Evolutionary conservation across 2,113 vertebrate genomes (phyloP).

Genomic region (Indicator maculatus): DNA sequence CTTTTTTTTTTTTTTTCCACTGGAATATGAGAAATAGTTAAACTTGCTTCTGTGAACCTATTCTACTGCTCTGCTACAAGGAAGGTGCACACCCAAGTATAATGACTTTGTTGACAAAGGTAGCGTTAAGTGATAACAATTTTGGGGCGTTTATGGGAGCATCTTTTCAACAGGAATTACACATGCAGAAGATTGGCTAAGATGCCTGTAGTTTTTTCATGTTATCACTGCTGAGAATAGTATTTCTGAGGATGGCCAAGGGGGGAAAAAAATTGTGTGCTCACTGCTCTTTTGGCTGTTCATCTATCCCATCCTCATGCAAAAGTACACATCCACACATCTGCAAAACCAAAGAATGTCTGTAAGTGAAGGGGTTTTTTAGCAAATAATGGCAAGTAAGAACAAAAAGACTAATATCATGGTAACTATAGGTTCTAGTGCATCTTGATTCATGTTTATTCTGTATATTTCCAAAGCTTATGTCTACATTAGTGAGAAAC

Average conservation of each 20-base stretch:
- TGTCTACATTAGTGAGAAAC: background rate
- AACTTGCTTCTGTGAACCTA: background rate
- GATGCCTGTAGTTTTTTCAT: background rate
- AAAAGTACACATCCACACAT: background rate
- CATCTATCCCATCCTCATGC: background rate
- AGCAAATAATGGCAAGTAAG: background rate
- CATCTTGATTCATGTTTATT: background rate
- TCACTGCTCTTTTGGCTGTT: background rate
- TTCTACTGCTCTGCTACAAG: background rate
- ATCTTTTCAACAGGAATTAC: background rate
- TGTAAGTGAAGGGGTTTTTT: background rate
- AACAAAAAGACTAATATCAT: background rate
- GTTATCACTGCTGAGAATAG: background rate
- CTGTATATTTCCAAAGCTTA: background rate
- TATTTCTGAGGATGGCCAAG: background rate
- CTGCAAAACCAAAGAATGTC: background rate
- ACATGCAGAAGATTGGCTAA: background rate
- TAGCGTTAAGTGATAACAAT: background rate
- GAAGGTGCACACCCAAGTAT: background rate
- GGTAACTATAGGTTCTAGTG: background rate
- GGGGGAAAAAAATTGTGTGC: background rate
- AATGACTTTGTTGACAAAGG: background rate
- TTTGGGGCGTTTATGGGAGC: background rate
- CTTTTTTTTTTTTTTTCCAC: background rate
- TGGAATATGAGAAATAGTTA: background rate